These are phyloP conservation scores for Raja brachyura DNA, from an alignment of 2,113 vertebrate species.

Conservation along the genomic window DNA sequence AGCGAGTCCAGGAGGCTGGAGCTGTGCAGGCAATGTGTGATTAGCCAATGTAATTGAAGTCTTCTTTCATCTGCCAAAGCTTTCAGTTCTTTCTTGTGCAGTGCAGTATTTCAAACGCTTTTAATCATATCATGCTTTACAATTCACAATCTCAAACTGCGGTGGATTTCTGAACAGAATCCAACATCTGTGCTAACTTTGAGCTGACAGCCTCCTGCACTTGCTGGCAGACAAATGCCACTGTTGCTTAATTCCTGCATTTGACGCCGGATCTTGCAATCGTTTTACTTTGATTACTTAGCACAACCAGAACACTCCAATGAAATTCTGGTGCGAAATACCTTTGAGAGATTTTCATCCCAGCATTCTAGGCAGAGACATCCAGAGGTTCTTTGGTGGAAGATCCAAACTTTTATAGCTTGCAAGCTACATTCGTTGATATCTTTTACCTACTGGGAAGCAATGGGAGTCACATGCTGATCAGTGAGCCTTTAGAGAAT, in stretches of 20 bases:
- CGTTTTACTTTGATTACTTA: too few species aligned
- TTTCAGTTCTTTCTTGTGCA: not conserved
- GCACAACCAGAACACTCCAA: too few species aligned
- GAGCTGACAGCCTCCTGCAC: not conserved
- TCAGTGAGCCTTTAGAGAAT: not conserved
- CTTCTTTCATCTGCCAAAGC: not conserved
- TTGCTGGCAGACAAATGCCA: not conserved
- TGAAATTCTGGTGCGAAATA: not conserved
- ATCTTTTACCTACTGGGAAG: not conserved
- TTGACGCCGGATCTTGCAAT: not conserved
- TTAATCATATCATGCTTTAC: not conserved
- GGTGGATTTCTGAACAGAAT: not conserved
- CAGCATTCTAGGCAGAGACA: not conserved
- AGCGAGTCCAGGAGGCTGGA: not conserved
- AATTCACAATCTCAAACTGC: not conserved
- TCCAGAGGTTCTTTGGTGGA: not conserved
- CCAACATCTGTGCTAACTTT: not conserved
- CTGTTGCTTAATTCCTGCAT: not conserved
- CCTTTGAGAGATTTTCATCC: not conserved
- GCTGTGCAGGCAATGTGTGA: not conserved
- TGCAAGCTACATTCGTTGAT: not conserved
- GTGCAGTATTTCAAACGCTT: not conserved
- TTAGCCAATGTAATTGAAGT: not conserved
- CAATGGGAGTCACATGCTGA: not conserved
- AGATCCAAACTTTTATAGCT: not conserved